Conservation (phyloP, 2,888 invertebrate genomes). For the Copidosoma aretas region DNA sequence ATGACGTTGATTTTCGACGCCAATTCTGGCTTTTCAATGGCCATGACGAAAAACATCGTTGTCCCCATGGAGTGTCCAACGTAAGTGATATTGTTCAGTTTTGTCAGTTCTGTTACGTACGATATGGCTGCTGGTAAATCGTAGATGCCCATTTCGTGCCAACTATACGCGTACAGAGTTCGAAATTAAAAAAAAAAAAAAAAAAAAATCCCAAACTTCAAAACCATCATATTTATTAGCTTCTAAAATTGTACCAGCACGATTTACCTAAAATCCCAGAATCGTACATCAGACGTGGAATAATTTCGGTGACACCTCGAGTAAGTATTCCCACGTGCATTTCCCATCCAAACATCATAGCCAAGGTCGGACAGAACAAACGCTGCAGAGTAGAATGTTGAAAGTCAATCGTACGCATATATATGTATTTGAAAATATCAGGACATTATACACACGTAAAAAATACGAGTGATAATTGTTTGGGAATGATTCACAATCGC, state of each 20-base stretch:
- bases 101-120: conserved; percentile 62
- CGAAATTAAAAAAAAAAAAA: no score
- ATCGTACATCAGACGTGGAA: conserved; percentile 51
- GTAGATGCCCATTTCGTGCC: conserved; percentile 86
- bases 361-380: conserved; percentile 55
- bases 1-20: conserved; percentile 72
- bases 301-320: conserved; percentile 64
- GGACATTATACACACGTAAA: no score
- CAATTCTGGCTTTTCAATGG: conserved; percentile 73
- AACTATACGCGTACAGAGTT: conserved; percentile 73
- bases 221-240: background rate
- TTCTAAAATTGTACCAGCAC: background rate
- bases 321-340: conserved; percentile 70
- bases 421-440: no score
- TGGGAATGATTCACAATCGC: no score
- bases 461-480: no score
- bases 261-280: conserved; percentile 57
- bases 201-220: no score
- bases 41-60: conserved; percentile 75
- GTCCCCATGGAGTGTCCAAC: conserved; percentile 67
- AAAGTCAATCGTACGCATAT: no score
- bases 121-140: conserved; percentile 79
- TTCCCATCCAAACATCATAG: conserved; percentile 67
- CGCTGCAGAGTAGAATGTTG: no score
- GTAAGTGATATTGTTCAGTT: conserved; percentile 56